phyloP scores from a whole-genome alignment of 2,888 invertebrate genomes.

The Adelphocoris suturalis region DNA sequence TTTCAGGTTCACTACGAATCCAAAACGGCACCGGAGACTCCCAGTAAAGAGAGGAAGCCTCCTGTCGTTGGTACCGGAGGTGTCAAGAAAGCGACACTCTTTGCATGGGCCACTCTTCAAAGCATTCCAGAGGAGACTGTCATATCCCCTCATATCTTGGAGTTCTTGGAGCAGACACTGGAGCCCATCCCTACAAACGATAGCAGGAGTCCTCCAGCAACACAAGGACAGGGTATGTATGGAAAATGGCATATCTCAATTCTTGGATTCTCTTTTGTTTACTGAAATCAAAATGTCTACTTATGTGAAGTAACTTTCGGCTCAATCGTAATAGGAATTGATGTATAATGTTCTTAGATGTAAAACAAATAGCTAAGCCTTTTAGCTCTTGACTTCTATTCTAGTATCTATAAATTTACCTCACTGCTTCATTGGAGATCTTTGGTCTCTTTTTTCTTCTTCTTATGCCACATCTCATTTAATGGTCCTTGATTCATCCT shows the following conservation, averaged over 20 bases:
- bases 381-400: too few species aligned
- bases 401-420: too few species aligned
- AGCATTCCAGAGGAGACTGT: conserved; percentile 98
- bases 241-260: neutral
- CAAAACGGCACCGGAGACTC: conserved; percentile 83
- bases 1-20: conserved; percentile 89
- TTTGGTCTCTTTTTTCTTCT: too few species aligned
- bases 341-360: too few species aligned
- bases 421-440: too few species aligned
- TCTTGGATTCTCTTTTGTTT: neutral
- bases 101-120: conserved; percentile 97
- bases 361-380: too few species aligned
- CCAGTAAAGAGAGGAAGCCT: conserved; percentile 64
- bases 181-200: conserved; percentile 90
- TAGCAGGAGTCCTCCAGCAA: conserved; percentile 77
- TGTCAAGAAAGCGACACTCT: conserved; percentile 92
- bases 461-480: too few species aligned
- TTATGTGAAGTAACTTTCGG: too few species aligned
- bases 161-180: conserved; percentile 97
- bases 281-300: too few species aligned
- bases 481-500: too few species aligned
- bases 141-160: conserved; percentile 97
- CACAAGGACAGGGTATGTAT: conserved; percentile 62
- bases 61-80: conserved; percentile 78
- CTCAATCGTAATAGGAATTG: too few species aligned